These are phyloP conservation scores for Dipodomys stephensi DNA, from an alignment of 2,113 vertebrate species.

Conservation along the genomic window DNA sequence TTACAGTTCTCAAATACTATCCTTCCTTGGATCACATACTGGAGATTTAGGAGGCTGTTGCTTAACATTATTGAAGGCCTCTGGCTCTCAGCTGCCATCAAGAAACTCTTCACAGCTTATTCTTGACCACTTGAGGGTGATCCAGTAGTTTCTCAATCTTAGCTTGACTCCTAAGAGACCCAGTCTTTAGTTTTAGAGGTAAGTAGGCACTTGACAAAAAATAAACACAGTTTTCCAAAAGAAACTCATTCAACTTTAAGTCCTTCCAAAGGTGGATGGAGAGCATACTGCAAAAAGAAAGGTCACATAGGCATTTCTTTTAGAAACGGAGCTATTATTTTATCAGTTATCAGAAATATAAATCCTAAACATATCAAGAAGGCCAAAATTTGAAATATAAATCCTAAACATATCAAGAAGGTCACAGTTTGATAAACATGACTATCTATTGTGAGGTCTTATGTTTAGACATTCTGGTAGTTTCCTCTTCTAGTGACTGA, in stretches of 20 bases:
- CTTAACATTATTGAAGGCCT: neutral
- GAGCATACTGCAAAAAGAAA: neutral
- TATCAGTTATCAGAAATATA: neutral
- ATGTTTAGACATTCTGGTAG: neutral
- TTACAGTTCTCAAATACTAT: neutral
- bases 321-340: neutral
- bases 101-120: neutral
- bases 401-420: neutral
- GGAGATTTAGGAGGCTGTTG: neutral
- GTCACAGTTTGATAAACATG: neutral
- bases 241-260: neutral
- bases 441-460: neutral
- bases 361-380: neutral
- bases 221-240: neutral
- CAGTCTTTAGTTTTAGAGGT: neutral
- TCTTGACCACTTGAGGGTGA: neutral
- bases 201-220: neutral
- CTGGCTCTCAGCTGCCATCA: neutral
- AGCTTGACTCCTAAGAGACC: neutral
- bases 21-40: fast-evolving
- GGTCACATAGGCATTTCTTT: neutral
- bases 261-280: neutral
- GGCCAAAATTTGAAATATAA: neutral
- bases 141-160: neutral
- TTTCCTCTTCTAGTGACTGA: slow-evolving; percentile 16